Evolutionary conservation across 2,888 invertebrate genomes (phyloP), one percentile per base, ranked within the genome.

Genomic region (Graphium colonna): DNA sequence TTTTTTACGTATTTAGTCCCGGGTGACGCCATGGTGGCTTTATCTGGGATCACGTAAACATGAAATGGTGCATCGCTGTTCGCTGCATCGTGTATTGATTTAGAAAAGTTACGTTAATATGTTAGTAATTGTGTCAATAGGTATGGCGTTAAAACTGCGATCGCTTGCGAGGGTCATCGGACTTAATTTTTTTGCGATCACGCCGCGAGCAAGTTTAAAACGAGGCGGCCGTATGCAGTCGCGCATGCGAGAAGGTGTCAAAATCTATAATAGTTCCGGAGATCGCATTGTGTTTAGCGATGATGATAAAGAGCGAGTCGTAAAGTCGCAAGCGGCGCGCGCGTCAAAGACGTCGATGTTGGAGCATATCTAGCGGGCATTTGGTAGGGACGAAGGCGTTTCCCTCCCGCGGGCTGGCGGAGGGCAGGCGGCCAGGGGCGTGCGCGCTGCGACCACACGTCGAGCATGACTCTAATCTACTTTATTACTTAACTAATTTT

Each of bases 21-120:
- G 89, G 87, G 89, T 90, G 90, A 91, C 92, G 92, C 92, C 92
- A 92, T 92, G 91, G 91, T 90, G 90, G 89, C 87, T 87, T 86
- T 89, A 89, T 90, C 90, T 89, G 88, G 89, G 88, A 91, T 91
- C 92, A 92, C 92, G 92, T 92, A 92, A 91, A 90, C 90, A 90
- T 83, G 87, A 88, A 88, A 89, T 88, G 89, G 88, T 89, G 89
- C 89, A 89, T 87, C 88, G 81, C 83, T 89, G 89, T 88, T 86
- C 88, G 81, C 83, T 89, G 89, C 89, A 89, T 86, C 83, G 84
- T 85, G 82, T 88, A 89, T 89, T 80, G 89, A 87, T 88, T 85
- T 77, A 76, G 73, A 64, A 78, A 80, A 82, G 69, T 79, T 77
- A 73, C 61, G 60, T 69, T 65, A 75, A 67, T 67, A 62, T 69